Base-by-base conservation (phyloP, 2,888 invertebrate species). In the Dicyrtomina minuta region DNA sequence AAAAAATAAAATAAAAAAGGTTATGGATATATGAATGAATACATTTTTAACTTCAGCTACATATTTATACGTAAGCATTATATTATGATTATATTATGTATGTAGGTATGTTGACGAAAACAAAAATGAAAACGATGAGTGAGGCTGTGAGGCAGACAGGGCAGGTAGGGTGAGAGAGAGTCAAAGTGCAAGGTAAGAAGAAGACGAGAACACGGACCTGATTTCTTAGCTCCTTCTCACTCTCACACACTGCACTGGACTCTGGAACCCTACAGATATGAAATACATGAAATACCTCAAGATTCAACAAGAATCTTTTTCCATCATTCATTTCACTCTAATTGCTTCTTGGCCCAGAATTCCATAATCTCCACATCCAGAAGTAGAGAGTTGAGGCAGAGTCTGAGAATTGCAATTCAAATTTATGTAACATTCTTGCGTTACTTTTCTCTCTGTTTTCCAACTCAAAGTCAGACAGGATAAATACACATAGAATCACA, bases 111-210 rank as follows among this genome's bases (percentile, higher is more conserved):
- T n/a, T n/a, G n/a, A n/a, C n/a, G n/a, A n/a, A n/a, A n/a, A n/a
- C n/a, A n/a, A n/a, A n/a, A n/a, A 33, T 22, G 43, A 60, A 43
- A 46, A 61, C 46, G 61, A 44, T 44, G 61, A 61, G 61, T 61
- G 41, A 44, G 26, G 22, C n/a, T n/a, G n/a, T n/a, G n/a, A n/a
- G n/a, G n/a, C 20, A 60, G 60, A 17, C 41, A 59, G 20, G 41
- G 4, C 22, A n/a, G n/a, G n/a, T n/a, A n/a, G n/a, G n/a, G n/a
- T n/a, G n/a, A n/a, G n/a, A n/a, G 41, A 39, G 20, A 61, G 61
- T 61, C 61, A 61, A 61, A 61, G 61, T 61, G 61, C 44, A 61
- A 61, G 61, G 61, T 44, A 61, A 61, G 41, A 61, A 44, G 17
- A n/a, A n/a, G n/a, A n/a, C n/a, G n/a, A n/a, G n/a, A n/a, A n/a